Conservation (phyloP, 1,140 invertebrate genomes). For the Trigoniulus corallinus region DNA sequence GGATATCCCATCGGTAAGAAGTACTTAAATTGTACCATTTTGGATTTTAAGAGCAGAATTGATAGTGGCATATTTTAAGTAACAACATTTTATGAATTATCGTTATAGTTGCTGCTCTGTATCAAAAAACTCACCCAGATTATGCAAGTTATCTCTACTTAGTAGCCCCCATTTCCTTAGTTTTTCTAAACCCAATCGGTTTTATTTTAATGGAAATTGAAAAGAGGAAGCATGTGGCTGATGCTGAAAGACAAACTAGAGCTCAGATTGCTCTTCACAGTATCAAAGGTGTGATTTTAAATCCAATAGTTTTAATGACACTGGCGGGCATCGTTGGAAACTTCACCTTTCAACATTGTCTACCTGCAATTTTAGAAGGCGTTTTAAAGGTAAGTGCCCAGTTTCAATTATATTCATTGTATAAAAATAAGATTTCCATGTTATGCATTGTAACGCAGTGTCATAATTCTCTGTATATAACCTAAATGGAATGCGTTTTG, state of each 20-base stretch:
- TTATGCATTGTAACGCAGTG: no score
- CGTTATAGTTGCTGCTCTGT: constrained; percentile 34
- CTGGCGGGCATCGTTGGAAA: constrained; percentile 76
- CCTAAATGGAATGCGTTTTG: no score
- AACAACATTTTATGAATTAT: no score
- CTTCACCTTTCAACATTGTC: constrained; percentile 52
- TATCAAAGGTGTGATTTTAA: constrained; percentile 53
- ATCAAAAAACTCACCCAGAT: constrained; percentile 56
- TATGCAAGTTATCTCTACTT: constrained; percentile 82
- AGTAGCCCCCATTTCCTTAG: constrained; percentile 80
- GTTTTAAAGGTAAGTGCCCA: constrained; percentile 49
- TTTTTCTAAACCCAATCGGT: constrained; percentile 81
- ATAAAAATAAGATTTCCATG: background rate
- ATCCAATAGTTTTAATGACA: constrained; percentile 88
- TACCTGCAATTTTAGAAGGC: constrained; percentile 54
- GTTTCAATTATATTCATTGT: background rate
- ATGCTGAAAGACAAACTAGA: background rate
- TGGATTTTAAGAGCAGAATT: no score
- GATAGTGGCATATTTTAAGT: no score
- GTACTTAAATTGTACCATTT: constrained; percentile 5
- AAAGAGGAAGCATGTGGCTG: constrained; percentile 33
- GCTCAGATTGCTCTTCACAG: constrained; percentile 9
- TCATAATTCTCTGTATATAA: no score
- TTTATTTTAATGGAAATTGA: constrained; percentile 79
- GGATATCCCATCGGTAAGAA: constrained; percentile 84